Base-by-base conservation (phyloP, 2,888 invertebrate species). In the Orthonevra nobilis region DNA sequence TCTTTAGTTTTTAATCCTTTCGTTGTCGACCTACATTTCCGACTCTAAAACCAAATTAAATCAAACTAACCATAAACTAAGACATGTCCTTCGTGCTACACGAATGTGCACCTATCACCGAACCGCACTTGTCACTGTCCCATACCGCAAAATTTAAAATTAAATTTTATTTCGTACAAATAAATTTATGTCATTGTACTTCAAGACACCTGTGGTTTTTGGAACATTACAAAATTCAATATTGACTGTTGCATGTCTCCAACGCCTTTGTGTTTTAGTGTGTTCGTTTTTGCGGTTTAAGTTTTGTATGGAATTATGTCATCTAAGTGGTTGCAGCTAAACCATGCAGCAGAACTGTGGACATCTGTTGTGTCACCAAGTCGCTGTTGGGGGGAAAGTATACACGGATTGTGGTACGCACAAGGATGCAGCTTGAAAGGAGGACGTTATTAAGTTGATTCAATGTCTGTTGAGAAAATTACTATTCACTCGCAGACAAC, bases 151-250 rank as follows among this genome's bases (percentile, higher is more conserved):
- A 32, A 15, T 5, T 30, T 20, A 38, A 30, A 56, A 42, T 14
- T 17, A 15, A 54, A 23, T 34, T 34, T 1, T 1, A 44, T 44
- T 15, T 20, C 14, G 30, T 30, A 14, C 14, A 7, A 26, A 17
- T 15, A n/a, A 17, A 32, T 17, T 40, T 2, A 10, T 10, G 23
- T 19, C 17, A 38, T 63, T 48, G 36, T 19, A 28, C 9, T 63
- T 6, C 2, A 36, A 36, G 30, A 48, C 68, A 56, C 68, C 68
- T 58, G 68, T 58, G 68, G 68, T 68, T 68, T 63, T 23, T 19
- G 28, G n/a, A 44, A 20, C 34, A 40, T 20, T 30, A 20, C 2
- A 17, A 3, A 20, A 9, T 5, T 23, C 26, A 38, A 56, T 30
- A 42, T 56, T 9, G 17, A 28, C 28, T 66, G 54, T 44, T 66